phyloP scores from a whole-genome alignment of 92 coral and sea anemone genomes.

The Scolanthus callimorphus region DNA sequence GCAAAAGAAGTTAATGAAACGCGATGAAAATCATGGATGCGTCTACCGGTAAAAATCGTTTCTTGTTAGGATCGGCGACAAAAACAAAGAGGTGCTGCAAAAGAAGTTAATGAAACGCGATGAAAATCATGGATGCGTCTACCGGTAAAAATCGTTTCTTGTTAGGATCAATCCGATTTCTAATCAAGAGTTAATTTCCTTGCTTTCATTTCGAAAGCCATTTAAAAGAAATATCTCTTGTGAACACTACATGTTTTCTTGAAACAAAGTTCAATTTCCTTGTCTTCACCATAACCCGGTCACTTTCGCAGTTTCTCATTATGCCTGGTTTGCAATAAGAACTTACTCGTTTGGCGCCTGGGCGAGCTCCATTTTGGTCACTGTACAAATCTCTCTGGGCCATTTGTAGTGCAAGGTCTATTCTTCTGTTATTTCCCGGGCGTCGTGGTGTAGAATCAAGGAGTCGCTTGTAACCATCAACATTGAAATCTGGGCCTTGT shows the following conservation, averaged over 20 bases:
- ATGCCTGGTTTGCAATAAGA: too few species aligned
- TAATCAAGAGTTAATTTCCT: too few species aligned
- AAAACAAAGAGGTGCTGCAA: constrained; percentile 24
- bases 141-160: background rate
- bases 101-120: background rate
- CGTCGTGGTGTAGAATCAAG: constrained; percentile 12
- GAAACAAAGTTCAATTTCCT: too few species aligned
- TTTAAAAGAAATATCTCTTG: too few species aligned
- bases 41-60: background rate
- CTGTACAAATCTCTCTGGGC: constrained; percentile 23
- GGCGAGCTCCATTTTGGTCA: constrained; percentile 13
- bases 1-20: background rate
- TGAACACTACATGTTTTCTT: too few species aligned
- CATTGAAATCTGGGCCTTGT: constrained; percentile 40
- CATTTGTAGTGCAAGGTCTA: constrained; percentile 7
- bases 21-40: background rate
- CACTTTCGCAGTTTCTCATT: too few species aligned
- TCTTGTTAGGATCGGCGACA: constrained; percentile 16
- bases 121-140: background rate
- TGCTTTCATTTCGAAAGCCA: too few species aligned
- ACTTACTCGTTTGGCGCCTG: constrained; percentile 21
- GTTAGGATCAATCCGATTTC: background rate
- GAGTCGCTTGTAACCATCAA: constrained; percentile 14
- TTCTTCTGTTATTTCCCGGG: constrained; percentile 8
- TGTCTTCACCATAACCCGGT: too few species aligned